Evolutionary conservation across 2,888 invertebrate genomes (phyloP).

Genomic region (Cyclophora punctaria): DNA sequence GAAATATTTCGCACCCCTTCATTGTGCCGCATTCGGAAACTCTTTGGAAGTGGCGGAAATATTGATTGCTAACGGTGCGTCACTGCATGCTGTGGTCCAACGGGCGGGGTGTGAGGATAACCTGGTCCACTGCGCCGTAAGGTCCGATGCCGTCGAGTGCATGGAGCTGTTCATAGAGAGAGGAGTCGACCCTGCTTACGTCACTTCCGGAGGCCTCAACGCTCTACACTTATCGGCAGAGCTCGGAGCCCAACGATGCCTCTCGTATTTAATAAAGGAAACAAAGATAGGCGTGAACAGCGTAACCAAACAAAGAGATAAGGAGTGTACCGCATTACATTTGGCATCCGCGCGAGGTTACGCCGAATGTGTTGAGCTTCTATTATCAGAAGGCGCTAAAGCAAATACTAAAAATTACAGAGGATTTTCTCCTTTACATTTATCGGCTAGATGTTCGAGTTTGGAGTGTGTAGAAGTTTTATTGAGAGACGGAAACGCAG

Average conservation of each 20-base stretch:
- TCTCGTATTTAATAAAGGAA: constrained; percentile 83
- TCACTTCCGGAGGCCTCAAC: constrained; percentile 83
- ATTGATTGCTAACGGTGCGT: constrained; percentile 81
- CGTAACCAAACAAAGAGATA: constrained; percentile 80
- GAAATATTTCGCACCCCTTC: constrained; percentile 86
- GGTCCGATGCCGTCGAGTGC: constrained; percentile 86
- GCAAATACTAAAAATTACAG: constrained; percentile 83
- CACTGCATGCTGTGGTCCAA: constrained; percentile 80
- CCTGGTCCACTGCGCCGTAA: constrained; percentile 87
- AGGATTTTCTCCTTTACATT: constrained; percentile 89
- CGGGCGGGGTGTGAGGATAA: constrained; percentile 82
- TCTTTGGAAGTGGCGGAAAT: constrained; percentile 85
- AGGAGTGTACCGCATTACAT: constrained; percentile 86
- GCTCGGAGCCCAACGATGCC: constrained; percentile 81
- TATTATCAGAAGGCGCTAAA: constrained; percentile 85
- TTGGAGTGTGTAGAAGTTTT: constrained; percentile 86
- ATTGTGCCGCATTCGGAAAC: constrained; percentile 92
- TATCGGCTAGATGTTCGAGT: constrained; percentile 87
- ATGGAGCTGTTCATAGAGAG: constrained; percentile 83
- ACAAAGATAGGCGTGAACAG: constrained; percentile 83
- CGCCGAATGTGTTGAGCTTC: constrained; percentile 84
- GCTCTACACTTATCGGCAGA: constrained; percentile 88
- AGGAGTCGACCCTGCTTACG: constrained; percentile 84
- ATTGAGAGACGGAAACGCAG: constrained; percentile 82
- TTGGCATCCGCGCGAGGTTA: constrained; percentile 91